Evolutionary conservation across 1,140 invertebrate species (phyloP).

Genomic region (Andrena cerasifolii): DNA sequence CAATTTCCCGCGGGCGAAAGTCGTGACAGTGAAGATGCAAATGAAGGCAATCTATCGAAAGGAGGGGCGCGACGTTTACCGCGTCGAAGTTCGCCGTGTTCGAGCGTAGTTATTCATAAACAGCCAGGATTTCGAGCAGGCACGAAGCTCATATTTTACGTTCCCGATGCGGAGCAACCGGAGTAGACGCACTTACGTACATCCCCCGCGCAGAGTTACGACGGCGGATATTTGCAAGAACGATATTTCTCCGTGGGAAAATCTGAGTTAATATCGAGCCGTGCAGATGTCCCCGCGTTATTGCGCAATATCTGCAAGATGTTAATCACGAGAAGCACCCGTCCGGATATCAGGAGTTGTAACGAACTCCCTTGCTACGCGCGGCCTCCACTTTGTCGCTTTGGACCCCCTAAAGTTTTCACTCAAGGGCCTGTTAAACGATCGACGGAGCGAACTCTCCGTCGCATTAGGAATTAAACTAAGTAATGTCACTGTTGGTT

Average conservation of each 20-base stretch:
- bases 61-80: not conserved
- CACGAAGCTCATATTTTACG: slow-evolving; percentile 22
- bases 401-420: not conserved
- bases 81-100: slow-evolving; percentile 3
- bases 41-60: slow-evolving; percentile 26
- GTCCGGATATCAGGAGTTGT: slow-evolving; percentile 2
- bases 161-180: not conserved
- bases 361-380: not conserved
- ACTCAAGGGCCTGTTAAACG: not conserved
- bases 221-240: slow-evolving; percentile 58
- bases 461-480: too few species aligned
- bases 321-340: slow-evolving; percentile 67
- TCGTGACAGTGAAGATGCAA: not conserved
- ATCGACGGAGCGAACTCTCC: not conserved
- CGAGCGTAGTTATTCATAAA: slow-evolving; percentile 33
- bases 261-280: slow-evolving; percentile 70
- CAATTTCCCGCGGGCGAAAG: not conserved
- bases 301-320: slow-evolving; percentile 71
- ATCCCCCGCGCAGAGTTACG: slow-evolving; percentile 17
- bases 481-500: too few species aligned
- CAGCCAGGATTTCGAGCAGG: not conserved
- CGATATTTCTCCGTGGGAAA: slow-evolving; percentile 55
- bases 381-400: not conserved
- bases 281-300: slow-evolving; percentile 68
- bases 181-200: slow-evolving; percentile 39